Conservation (phyloP, 2,113 vertebrate genomes). For the Casuarius casuarius region DNA sequence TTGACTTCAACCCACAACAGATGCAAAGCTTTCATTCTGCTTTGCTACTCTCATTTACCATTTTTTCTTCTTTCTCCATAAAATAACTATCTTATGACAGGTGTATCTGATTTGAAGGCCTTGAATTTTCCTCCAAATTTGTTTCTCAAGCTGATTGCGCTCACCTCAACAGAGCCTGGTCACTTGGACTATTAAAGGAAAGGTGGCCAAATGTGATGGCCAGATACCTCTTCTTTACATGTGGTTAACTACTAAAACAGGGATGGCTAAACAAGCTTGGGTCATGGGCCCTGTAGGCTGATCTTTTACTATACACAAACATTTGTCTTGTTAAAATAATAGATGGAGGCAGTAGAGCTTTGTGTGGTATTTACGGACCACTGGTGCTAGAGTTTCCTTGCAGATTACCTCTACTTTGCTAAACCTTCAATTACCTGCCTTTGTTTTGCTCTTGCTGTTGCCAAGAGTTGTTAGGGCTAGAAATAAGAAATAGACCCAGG, state of each 20-base stretch:
- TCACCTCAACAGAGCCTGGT: neutral
- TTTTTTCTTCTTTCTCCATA: neutral
- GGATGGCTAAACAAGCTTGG: neutral
- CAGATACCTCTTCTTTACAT: neutral
- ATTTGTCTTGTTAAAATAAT: neutral
- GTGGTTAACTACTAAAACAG: neutral
- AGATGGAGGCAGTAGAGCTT: neutral
- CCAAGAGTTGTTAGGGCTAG: conserved; percentile 33
- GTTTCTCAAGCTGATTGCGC: neutral
- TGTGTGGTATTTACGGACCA: neutral
- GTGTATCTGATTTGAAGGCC: neutral
- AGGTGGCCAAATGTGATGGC: neutral
- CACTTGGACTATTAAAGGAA: neutral
- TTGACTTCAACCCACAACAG: neutral
- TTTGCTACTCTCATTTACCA: neutral
- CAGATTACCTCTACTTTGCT: neutral
- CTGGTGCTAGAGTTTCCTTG: neutral
- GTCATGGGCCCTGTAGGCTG: neutral
- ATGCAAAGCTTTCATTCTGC: neutral
- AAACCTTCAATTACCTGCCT: neutral
- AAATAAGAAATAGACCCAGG: neutral
- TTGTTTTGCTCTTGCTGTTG: conserved; percentile 35
- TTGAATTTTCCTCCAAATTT: neutral
- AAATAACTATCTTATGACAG: neutral
- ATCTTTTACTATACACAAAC: neutral